Evolutionary conservation across 2,888 invertebrate genomes (phyloP), one percentile per base, ranked within the genome.

Genomic region (Drosophila neotestacea): DNA sequence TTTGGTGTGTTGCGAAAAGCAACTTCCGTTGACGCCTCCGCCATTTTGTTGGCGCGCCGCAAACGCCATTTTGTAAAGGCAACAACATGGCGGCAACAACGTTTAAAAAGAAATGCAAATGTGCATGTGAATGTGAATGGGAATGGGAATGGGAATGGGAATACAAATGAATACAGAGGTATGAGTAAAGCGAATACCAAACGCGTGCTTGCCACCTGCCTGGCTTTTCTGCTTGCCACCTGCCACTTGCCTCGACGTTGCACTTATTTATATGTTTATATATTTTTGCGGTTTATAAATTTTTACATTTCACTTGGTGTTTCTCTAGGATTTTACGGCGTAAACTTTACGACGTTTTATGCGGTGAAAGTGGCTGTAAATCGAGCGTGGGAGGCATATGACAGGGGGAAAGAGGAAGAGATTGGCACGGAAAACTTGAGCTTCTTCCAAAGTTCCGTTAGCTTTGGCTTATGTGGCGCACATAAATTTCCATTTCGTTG

Each of bases 401-500:
- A 7, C 4, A 4, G 13, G 9, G 32, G 9, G 30, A 9, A 5
- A 6, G 32, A 3, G 52, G 36, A 44, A 28, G 7, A 13, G 52
- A 41, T 27, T 30, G 41, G 61, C 34, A 11, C 1, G 13, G 27
- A 39, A 47, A 41, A 66, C 54, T 51, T 51, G 60, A 58, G 79
- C 79, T 73, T 10, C 46, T 47, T 7, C 30, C 42, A 11, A 54
- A 54, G 62, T 59, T 55, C 38, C 61, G 39, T 52, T 73, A 50
- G 79, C 34, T 65, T 80, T 72, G 75, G 78, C 64, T 71, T 79
- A 65, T 76, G 52, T 54, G 65, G 54, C 54, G 73, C 83, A 70
- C 86, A 85, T 85, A 85, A 85, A 85, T 85, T 85, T 85, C 88
- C 85, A 89, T 85, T 89, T 88, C 84, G 85, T 85, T 85, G 73